These are phyloP conservation scores for Myrmecobius fasciatus DNA, from an alignment of 2,113 vertebrate genomes.

Conservation along the genomic window DNA sequence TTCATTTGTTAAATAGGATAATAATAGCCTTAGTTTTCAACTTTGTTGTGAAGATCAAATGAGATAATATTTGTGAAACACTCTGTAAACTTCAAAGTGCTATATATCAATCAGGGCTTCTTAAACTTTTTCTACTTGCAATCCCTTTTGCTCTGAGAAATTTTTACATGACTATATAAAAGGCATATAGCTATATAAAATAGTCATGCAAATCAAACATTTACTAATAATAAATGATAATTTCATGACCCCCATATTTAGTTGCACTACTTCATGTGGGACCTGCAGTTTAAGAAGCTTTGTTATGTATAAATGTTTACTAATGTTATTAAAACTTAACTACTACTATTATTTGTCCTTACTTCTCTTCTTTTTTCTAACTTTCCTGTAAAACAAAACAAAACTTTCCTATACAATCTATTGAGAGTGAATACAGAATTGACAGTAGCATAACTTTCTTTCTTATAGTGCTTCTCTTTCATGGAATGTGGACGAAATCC, in stretches of 20 bases:
- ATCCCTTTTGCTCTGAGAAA: too few species aligned
- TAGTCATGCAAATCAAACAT: too few species aligned
- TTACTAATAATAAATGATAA: too few species aligned
- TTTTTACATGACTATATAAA: too few species aligned
- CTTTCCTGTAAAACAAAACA: neutral
- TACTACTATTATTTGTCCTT: neutral
- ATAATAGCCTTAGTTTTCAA: neutral
- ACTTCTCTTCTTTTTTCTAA: neutral
- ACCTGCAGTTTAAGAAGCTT: too few species aligned
- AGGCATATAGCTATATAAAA: too few species aligned
- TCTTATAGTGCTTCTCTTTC: neutral
- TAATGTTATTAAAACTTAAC: neutral
- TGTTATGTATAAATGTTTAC: neutral
- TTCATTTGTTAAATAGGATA: neutral
- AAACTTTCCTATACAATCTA: neutral
- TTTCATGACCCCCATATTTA: too few species aligned
- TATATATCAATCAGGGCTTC: neutral
- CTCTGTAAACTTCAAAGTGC: neutral
- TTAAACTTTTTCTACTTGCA: too few species aligned
- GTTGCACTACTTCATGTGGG: too few species aligned
- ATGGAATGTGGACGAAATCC: neutral
- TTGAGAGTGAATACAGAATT: neutral
- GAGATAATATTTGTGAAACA: neutral
- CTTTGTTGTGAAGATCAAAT: neutral
- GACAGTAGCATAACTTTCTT: neutral